Evolutionary conservation across 2,797 vertebrate genomes (phyloP).

Genomic region (Clarias laeviceps): DNA sequence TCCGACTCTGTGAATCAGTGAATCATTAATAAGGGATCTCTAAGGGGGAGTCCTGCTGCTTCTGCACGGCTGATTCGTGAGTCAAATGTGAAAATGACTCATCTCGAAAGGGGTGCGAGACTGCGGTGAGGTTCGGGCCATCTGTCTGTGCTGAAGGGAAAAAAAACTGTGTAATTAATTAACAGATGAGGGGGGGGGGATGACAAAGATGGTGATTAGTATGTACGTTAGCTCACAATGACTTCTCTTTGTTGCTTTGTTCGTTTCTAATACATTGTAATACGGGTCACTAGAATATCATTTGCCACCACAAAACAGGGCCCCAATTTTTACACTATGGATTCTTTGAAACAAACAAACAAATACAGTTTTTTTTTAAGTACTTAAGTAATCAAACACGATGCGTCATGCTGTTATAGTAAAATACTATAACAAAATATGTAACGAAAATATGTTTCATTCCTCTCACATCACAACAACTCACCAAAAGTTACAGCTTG

Average conservation of each 20-base stretch:
- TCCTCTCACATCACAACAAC: no score
- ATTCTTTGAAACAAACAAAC: not conserved
- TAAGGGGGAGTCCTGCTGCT: conserved; percentile 30
- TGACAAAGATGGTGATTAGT: not conserved
- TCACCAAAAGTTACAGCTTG: not conserved
- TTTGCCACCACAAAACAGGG: not conserved
- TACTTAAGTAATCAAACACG: no score
- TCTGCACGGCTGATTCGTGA: conserved; percentile 26
- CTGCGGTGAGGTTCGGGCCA: not conserved
- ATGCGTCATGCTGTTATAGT: no score
- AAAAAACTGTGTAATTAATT: not conserved
- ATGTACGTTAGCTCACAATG: not conserved
- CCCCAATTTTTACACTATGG: not conserved
- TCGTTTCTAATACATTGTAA: not conserved
- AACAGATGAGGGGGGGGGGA: not conserved
- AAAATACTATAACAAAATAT: not conserved
- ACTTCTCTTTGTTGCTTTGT: not conserved
- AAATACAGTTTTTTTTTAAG: not conserved
- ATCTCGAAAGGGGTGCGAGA: not conserved
- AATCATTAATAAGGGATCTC: conserved; percentile 13
- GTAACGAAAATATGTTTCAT: no score
- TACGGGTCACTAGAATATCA: not conserved
- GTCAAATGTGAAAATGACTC: conserved; percentile 35
- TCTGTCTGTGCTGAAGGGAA: not conserved
- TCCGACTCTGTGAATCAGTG: conserved; percentile 43